Base-by-base conservation (phyloP, 2,888 invertebrate genomes). In the Biston stratarius region DNA sequence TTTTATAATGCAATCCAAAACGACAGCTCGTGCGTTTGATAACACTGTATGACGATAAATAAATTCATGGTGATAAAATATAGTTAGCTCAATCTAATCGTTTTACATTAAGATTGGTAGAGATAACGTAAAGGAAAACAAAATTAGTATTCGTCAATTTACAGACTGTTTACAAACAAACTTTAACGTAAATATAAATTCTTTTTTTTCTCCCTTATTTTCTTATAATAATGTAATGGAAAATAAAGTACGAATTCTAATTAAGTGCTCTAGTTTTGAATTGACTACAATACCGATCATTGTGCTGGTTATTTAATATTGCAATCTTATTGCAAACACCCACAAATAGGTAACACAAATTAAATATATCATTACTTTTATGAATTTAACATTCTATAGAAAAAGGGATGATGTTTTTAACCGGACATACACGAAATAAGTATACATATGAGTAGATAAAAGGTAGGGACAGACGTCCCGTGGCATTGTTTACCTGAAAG, bases 401-500 rank as follows among this genome's bases (percentile, higher is more conserved):
- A 14, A 5, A 47, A 47, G 14, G 6, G 14, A 24, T 48, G 45
- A n/a, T 45, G 6, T 24, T 24, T 24, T 15, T 24, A 48, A 24
- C 47, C 24, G 15, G 8, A 14, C 0, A 24, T 24, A 3, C 1
- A 24, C 24, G 24, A 24, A n/a, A n/a, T n/a, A n/a, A n/a, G n/a
- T 24, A 24, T 24, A 24, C 24, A 14, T 33, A 14, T n/a, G 36
- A 9, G 38, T 55, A 55, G 24, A 55, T 12, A 12, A 7, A 42
- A 24, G 5, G 55, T 45, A 33, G 24, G 24, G 15, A 36, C 52
- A 34, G 36, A 44, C 44, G 5, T 53, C 12, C 52, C 14, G 57
- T 40, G n/a, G 66, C 58, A 67, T 80, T 81, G 70, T 73, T 75
- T 73, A 83, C 83, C 83, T 83, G 82, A 77, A 76, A 78, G 80